A percentile compares a stretch with the other conserved stretches of the same genome.
Evolutionary conservation across 2,888 invertebrate genomes (phyloP).

Genomic region (Magallana nippona): DNA sequence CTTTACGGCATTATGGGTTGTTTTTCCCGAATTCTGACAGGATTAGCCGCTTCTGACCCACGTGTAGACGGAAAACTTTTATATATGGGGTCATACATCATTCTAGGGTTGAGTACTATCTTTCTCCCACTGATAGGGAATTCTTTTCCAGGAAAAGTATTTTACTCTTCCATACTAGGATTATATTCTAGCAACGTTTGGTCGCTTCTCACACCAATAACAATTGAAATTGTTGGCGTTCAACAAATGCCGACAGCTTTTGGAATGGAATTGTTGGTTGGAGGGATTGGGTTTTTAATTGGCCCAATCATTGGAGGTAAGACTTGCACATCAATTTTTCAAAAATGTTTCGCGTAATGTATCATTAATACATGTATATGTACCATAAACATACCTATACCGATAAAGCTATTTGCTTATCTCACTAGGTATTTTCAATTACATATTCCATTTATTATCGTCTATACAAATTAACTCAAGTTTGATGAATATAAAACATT

Average conservation of each 20-base stretch:
- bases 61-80: slow-evolving; percentile 39
- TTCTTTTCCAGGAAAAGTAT: slow-evolving; percentile 23
- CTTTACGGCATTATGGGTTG: slow-evolving; percentile 33
- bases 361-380: too few species aligned
- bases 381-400: too few species aligned
- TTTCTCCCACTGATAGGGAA: slow-evolving; percentile 32
- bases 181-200: slow-evolving; percentile 57
- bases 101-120: slow-evolving; percentile 36
- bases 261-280: slow-evolving; percentile 55
- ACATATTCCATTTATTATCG: too few species aligned
- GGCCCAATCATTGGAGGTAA: slow-evolving; percentile 58
- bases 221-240: slow-evolving; percentile 52
- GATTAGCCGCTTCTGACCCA: slow-evolving; percentile 35
- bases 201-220: slow-evolving; percentile 55
- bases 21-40: slow-evolving; percentile 38
- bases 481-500: too few species aligned
- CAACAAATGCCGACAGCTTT: slow-evolving; percentile 54
- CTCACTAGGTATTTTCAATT: too few species aligned
- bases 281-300: slow-evolving; percentile 52
- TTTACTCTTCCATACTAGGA: slow-evolving; percentile 46
- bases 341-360: too few species aligned
- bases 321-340: background rate
- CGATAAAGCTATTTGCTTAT: too few species aligned
- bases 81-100: slow-evolving; percentile 38
- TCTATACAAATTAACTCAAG: too few species aligned